These are phyloP conservation scores for Drosophila testacea DNA, from an alignment of 2,888 invertebrate species.

Conservation along the genomic window DNA sequence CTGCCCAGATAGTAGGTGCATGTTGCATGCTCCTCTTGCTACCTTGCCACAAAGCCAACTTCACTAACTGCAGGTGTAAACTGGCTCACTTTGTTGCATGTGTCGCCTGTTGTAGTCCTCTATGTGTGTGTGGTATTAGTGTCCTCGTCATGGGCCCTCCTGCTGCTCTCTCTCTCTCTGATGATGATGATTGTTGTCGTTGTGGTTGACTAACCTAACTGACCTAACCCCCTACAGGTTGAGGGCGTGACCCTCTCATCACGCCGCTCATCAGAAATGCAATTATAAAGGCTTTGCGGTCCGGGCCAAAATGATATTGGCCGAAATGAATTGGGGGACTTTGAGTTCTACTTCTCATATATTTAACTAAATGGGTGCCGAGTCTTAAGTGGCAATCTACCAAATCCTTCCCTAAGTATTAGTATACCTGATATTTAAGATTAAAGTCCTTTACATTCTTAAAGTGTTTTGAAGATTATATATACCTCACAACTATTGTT, in stretches of 20 bases:
- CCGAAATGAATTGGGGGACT: conserved; percentile 21
- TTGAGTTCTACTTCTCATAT: conserved; percentile 11
- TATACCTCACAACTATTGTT: too few relatives aligned
- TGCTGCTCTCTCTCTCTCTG: conserved; percentile 17
- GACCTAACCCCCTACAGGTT: conserved; percentile 25
- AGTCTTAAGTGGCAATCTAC: conserved; percentile 8
- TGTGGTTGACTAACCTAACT: conserved; percentile 50
- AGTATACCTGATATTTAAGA: too few relatives aligned
- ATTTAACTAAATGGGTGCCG: conserved; percentile 9
- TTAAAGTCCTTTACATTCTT: too few relatives aligned
- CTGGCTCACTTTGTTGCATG: conserved; percentile 60
- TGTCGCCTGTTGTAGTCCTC: conserved; percentile 41
- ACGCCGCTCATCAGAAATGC: conserved; percentile 70
- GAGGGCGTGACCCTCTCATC: conserved; percentile 14
- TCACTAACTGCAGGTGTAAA: conserved; percentile 58
- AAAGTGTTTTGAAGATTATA: too few relatives aligned
- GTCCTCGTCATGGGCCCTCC: conserved; percentile 13
- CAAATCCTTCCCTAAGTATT: neutral
- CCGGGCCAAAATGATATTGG: conserved; percentile 33
- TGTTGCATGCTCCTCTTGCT: conserved; percentile 5
- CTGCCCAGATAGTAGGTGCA: neutral
- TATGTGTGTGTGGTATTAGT: conserved; percentile 39
- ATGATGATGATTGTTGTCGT: conserved; percentile 46
- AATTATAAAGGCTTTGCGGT: conserved; percentile 57
- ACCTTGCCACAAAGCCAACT: conserved; percentile 38